phyloP scores from a whole-genome alignment of 2,888 invertebrate species.

The Linnaemya vulpina region DNA sequence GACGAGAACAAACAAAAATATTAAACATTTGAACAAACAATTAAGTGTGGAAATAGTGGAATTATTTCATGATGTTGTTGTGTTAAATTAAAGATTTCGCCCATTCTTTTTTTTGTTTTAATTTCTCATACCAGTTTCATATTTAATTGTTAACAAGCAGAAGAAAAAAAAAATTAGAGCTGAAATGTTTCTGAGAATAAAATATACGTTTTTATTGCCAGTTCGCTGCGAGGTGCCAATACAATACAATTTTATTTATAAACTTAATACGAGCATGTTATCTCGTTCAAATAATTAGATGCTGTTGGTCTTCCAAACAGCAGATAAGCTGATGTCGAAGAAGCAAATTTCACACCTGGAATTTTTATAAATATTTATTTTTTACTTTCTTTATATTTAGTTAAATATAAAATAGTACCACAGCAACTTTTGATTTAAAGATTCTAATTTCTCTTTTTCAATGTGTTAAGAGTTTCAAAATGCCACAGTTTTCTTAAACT shows the following conservation, averaged over 20 bases:
- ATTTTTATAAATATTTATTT: slow-evolving; percentile 27
- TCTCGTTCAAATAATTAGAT: slow-evolving; percentile 9
- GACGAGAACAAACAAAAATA: no score
- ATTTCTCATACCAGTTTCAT: background rate
- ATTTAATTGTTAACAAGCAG: slow-evolving; percentile 1
- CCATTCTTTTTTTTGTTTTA: slow-evolving; percentile 6
- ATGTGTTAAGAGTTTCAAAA: slow-evolving; percentile 32
- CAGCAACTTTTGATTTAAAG: slow-evolving; percentile 50
- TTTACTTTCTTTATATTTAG: background rate
- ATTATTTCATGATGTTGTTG: slow-evolving; percentile 45
- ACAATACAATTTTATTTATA: no score
- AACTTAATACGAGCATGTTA: no score
- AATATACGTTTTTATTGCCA: slow-evolving; percentile 62
- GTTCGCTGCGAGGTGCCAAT: slow-evolving; percentile 57
- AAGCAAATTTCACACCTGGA: slow-evolving; percentile 63
- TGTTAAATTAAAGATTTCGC: slow-evolving; percentile 28
- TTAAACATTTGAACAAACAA: slow-evolving; percentile 39
- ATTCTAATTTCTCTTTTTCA: slow-evolving; percentile 23
- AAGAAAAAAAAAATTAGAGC: background rate
- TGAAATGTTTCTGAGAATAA: slow-evolving; percentile 16
- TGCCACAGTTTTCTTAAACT: slow-evolving; percentile 41
- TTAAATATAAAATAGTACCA: background rate
- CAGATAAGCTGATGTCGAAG: slow-evolving; percentile 44
- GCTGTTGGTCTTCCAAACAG: slow-evolving; percentile 6
- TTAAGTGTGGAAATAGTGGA: slow-evolving; percentile 53